Conservation (phyloP, 2,113 vertebrate species). For the Pomatostomus ruficeps region DNA sequence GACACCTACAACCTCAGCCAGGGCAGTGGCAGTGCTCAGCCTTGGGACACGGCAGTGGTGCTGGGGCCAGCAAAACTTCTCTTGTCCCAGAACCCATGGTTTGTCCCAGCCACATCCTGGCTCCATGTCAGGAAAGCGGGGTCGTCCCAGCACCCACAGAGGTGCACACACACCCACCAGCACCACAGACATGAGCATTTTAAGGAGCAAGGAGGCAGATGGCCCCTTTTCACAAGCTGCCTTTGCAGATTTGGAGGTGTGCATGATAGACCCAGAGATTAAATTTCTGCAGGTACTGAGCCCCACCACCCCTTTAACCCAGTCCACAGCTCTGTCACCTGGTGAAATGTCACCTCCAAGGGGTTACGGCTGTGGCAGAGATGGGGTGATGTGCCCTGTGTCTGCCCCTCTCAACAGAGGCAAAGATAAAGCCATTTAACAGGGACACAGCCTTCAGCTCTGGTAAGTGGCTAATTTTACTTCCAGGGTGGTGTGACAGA, state of each 20-base stretch:
- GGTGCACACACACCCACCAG: accelerated
- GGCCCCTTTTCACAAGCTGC: not conserved
- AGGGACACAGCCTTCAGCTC: not conserved
- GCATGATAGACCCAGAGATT: not conserved
- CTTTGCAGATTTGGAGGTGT: not conserved
- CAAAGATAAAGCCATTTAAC: not conserved
- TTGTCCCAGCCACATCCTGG: not conserved
- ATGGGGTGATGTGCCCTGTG: not conserved
- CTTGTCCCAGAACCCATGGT: too few species aligned
- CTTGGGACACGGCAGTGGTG: accelerated
- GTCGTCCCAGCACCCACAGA: not conserved
- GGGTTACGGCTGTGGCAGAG: not conserved
- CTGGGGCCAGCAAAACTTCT: not conserved
- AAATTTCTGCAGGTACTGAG: not conserved
- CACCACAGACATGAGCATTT: not conserved
- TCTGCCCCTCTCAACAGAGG: accelerated
- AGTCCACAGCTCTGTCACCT: not conserved
- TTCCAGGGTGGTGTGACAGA: not conserved
- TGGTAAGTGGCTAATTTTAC: not conserved
- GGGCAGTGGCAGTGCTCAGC: not conserved
- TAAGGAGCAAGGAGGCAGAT: not conserved
- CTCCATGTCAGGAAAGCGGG: not conserved
- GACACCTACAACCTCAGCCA: not conserved
- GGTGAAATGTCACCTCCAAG: not conserved
- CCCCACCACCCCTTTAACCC: not conserved